Conservation (phyloP, 2,888 invertebrate species). For the Ernsta delagoae region DNA sequence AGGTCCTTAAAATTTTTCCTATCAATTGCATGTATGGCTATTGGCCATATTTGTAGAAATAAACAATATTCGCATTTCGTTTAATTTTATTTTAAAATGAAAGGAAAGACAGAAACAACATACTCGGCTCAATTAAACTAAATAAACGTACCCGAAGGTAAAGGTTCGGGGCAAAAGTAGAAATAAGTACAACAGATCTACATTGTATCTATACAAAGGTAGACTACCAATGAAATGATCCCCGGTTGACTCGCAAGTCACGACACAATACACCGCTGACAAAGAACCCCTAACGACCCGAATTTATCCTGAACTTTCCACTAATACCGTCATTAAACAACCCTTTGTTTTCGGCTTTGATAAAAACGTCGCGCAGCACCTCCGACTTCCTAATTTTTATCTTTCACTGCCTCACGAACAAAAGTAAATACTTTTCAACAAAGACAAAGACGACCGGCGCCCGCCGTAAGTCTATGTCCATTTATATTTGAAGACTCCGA, state of each 20-base stretch:
- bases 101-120: background rate
- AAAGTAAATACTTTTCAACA: conserved; percentile 68
- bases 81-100: background rate
- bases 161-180: conserved; percentile 10
- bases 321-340: conserved; percentile 83
- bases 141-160: conserved; percentile 11
- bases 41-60: no score
- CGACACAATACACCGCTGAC: conserved; percentile 74
- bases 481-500: conserved; percentile 39
- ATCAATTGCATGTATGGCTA: no score
- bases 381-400: conserved; percentile 79
- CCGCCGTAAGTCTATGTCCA: conserved; percentile 44
- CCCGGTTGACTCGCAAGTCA: conserved; percentile 58
- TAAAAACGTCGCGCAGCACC: conserved; percentile 75
- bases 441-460: conserved; percentile 51
- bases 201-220: conserved; percentile 28
- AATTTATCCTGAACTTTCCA: conserved; percentile 82
- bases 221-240: conserved; percentile 34
- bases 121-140: conserved; percentile 18
- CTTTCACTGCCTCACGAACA: conserved; percentile 69
- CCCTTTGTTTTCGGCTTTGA: conserved; percentile 81
- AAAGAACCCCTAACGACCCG: conserved; percentile 77
- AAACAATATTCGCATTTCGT: no score
- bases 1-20: no score
- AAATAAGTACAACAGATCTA: conserved; percentile 23